These are phyloP conservation scores for Drosophila ananassae DNA, from an alignment of 1,140 invertebrate species.

Conservation along the genomic window DNA sequence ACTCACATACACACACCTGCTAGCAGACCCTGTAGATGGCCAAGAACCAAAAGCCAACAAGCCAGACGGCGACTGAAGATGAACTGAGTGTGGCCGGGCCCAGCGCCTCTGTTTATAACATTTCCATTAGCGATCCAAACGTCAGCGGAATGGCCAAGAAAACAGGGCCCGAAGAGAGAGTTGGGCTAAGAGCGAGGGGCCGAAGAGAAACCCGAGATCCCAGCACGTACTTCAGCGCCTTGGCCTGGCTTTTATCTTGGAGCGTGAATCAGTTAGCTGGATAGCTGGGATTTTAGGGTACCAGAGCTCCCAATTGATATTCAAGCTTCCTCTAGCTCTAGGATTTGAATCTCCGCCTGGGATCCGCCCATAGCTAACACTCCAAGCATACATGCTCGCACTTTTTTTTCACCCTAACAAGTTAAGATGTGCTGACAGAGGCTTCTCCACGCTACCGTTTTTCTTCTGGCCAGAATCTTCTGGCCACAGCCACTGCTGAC, in stretches of 20 bases:
- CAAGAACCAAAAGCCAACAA: conserved; percentile 61
- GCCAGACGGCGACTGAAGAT: conserved; percentile 78
- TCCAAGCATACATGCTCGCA: conserved; percentile 27
- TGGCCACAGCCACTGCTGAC: conserved; percentile 25
- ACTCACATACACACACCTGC: conserved; percentile 27
- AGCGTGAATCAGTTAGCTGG: conserved; percentile 38
- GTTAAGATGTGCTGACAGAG: conserved; percentile 41
- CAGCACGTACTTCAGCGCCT: conserved; percentile 55
- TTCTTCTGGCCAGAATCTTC: conserved; percentile 2
- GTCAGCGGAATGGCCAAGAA: conserved; percentile 53
- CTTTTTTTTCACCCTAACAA: conserved; percentile 30
- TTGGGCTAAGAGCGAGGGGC: conserved; percentile 11
- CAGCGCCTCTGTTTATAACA: conserved; percentile 76
- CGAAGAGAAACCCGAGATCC: conserved; percentile 56
- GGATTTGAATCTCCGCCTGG: conserved; percentile 41
- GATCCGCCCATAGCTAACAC: conserved; percentile 3
- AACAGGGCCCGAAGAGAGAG: conserved; percentile 45
- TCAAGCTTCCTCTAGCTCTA: conserved; percentile 41
- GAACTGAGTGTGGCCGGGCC: conserved; percentile 72
- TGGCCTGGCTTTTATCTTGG: conserved; percentile 60
- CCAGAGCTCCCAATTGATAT: conserved; percentile 57
- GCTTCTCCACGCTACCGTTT: conserved; percentile 25
- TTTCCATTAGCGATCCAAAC: conserved; percentile 77
- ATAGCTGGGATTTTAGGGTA: conserved; percentile 6
- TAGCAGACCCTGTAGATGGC: conserved; percentile 12